Conservation (phyloP, 2,888 invertebrate genomes). For the Caenorhabditis wallacei region DNA sequence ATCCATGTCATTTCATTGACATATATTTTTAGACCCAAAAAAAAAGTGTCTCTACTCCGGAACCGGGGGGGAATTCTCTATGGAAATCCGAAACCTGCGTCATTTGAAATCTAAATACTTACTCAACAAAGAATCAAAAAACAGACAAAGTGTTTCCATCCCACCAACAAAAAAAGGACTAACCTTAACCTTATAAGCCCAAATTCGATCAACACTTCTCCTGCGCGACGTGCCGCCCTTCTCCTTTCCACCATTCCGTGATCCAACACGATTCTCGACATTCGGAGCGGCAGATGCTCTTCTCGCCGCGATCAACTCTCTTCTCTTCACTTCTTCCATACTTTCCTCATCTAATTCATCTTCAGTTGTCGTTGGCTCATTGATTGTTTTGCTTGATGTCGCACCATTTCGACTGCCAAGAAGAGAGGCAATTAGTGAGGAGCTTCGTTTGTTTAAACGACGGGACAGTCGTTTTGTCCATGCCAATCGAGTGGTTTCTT, state of each 20-base stretch:
- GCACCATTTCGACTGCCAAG: slow-evolving; percentile 58
- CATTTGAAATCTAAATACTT: slow-evolving; percentile 31
- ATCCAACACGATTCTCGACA: slow-evolving; percentile 37
- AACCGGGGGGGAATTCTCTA: slow-evolving; percentile 10
- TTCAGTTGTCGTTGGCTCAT: slow-evolving; percentile 51
- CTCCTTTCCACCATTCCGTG: slow-evolving; percentile 14
- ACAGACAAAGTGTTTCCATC: neutral
- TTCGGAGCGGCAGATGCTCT: slow-evolving; percentile 59
- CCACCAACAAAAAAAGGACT: neutral
- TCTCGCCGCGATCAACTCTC: slow-evolving; percentile 29
- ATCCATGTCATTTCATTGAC: no score
- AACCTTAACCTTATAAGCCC: slow-evolving; percentile 53
- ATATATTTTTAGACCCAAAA: neutral
- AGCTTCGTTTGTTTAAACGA: slow-evolving; percentile 58
- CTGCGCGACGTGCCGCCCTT: slow-evolving; percentile 26
- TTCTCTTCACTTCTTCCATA: slow-evolving; percentile 41
- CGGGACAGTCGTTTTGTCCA: slow-evolving; percentile 63
- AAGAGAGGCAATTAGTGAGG: slow-evolving; percentile 58
- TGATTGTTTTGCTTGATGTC: slow-evolving; percentile 46
- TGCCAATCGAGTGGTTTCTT: slow-evolving; percentile 53
- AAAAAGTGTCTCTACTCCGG: slow-evolving; percentile 16
- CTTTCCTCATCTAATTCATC: slow-evolving; percentile 54
- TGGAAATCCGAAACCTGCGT: slow-evolving; percentile 29
- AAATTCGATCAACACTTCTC: slow-evolving; percentile 60
- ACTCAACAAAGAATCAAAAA: slow-evolving; percentile 5